Base-by-base conservation (phyloP, 2,113 vertebrate species). In the Chaetodon trifascialis region DNA sequence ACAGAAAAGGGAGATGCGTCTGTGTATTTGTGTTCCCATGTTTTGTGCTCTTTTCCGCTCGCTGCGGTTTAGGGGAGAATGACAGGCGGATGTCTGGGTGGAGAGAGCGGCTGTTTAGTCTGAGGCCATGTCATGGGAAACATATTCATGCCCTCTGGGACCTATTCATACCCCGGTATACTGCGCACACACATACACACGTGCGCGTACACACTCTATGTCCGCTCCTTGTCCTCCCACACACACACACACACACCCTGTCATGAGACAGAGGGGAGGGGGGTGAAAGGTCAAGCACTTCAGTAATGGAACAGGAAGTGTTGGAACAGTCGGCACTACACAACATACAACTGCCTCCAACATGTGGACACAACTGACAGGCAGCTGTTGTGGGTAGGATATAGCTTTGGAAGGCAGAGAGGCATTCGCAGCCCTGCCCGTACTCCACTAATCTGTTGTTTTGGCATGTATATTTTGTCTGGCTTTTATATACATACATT, bases 221-320 rank as follows among this genome's bases (percentile, higher is more conserved):
- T 89, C 86, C 80, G 60, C 79, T 88, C 60, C 65, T 68, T 81
- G 81, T 89, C 91, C 92, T 92, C 91, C 90, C 89, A 91, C 92
- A 89, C 90, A 89, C 90, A 91, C 83, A 91, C 92, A 89, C 90
- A 89, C 90, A 91, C 83, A 89, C 90, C 83, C 92, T 82, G 89
- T 91, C 82, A 87, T 90, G 88, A 88, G 89, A 89, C 36, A 2
- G 81, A 79, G 83, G 83, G 82, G 86, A 64, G 82, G 79, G 79
- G 83, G 89, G 92, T 93, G 80, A 91, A 90, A 93, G 93, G 94
- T 95, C 94, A 92, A 92, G 90, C 88, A 92, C 92, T 92, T 92
- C 84, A 88, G 91, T 90, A 93, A 94, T 95, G 86, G 91, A 91
- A 94, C 89, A 94, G 94, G 94, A 95, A 95, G 93, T 88, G 87